Evolutionary conservation across 1,140 invertebrate species (phyloP), one percentile per base, ranked within the genome.

Genomic region (Achatina immaculata): DNA sequence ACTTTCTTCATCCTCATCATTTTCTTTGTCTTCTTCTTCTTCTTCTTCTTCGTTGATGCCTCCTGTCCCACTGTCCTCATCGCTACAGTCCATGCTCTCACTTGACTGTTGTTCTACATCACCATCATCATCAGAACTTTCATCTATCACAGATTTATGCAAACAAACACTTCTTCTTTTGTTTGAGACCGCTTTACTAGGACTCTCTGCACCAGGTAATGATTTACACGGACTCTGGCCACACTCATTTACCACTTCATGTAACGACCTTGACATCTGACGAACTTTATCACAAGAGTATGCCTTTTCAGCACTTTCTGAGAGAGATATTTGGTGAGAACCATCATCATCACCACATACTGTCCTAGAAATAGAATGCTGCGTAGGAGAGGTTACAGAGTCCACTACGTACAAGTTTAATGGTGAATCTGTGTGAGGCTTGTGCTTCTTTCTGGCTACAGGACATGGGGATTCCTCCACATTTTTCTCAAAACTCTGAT

Each of bases 1-100:
- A 76, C 62, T 76, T 62, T 76, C 74, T 42, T 76, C 38, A n/a
- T 76, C 51, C 16, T 58, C 51, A 3, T 76, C 74, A 36, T n/a
- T n/a, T n/a, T n/a, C n/a, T n/a, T n/a, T n/a, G n/a, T n/a, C n/a
- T n/a, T n/a, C n/a, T n/a, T n/a, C n/a, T n/a, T n/a, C n/a, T n/a
- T n/a, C n/a, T n/a, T n/a, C n/a, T n/a, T n/a, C n/a, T n/a, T n/a
- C n/a, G n/a, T 76, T 51, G 28, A 31, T 51, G n/a, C 40, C 74
- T 9, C 3, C 42, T 16, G 38, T 40, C 11, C 3, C 34, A n/a
- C 24, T 36, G 3, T 21, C 31, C 48, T 76, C 55, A 14, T 4
- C 51, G 21, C 31, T 62, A n/a, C n/a, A n/a, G n/a, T n/a, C n/a
- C n/a, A n/a, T n/a, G n/a, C n/a, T n/a, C 42, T 34, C 42, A 51